Base-by-base conservation (phyloP, 2,113 vertebrate species). In the Salvelinus fontinalis region DNA sequence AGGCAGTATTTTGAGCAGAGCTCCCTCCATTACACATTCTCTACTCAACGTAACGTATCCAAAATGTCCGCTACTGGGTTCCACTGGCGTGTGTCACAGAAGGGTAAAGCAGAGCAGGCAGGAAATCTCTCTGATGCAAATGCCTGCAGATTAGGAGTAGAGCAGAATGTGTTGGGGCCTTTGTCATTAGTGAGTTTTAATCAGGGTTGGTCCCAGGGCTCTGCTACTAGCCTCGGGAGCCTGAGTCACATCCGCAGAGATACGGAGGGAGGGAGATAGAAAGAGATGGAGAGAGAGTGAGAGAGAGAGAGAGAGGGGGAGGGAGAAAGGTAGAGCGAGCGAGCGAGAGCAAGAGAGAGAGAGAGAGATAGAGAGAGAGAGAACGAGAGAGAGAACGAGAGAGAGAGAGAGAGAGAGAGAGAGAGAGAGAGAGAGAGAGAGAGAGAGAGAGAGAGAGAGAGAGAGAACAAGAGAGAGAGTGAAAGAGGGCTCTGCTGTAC, bases 141-240 rank as follows among this genome's bases (percentile, higher is more conserved):
- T 82, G 87, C 82, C 87, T 85, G 89, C 84, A 88, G 89, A 89
- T 92, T 91, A 89, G 88, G 87, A 89, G 91, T 92, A 89, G 82
- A 83, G 87, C n/a, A 44, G 59, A 81, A 79, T 79, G 80, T 67
- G 62, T 67, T 70, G 80, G 71, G 83, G 84, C 85, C 87, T 89
- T 84, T 86, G 85, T 91, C 86, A 89, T 90, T 84, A 77, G 75
- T 76, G 83, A 78, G 78, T 86, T 86, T 89, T 87, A 90, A 92
- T 92, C 85, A 89, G 85, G 86, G 83, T 86, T 79, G 76, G 78
- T 87, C 87, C 84, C 83, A 75, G 77, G 81, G 80, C 87, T 87
- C 79, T 20, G 80, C 86, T 44, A 44, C 39, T 86, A 18, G 78
- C 84, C 86, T 81, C 81, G 76, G 83, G 84, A 86, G 80, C 81